A percentile compares a stretch with the other conserved stretches of the same genome.
Evolutionary conservation across 2,888 invertebrate genomes (phyloP).

Genomic region (Petrophora chlorosata): DNA sequence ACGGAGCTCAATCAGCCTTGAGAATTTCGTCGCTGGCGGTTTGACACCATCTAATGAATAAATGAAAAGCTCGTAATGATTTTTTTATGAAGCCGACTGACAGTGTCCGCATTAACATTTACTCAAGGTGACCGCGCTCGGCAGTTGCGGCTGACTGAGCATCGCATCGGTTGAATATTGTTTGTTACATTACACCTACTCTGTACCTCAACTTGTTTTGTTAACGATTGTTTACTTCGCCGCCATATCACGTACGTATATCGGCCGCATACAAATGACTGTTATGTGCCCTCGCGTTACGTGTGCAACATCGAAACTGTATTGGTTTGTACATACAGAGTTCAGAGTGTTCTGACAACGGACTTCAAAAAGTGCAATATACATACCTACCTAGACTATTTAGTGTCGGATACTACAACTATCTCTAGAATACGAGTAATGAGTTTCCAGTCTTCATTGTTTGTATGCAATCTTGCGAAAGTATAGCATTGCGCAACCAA

Average conservation of each 20-base stretch:
- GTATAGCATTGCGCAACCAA: conserved; percentile 17
- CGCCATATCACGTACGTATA: conserved; percentile 33
- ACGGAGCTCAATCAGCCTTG: conserved; percentile 45
- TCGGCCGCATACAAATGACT: conserved; percentile 27
- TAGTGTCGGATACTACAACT: neutral
- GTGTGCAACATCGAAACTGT: conserved; percentile 16
- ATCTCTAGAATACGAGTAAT: conserved; percentile 14
- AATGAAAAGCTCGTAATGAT: conserved; percentile 64
- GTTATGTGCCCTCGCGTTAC: conserved; percentile 24
- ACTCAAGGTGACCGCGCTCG: conserved; percentile 79
- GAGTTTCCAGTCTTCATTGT: conserved; percentile 18
- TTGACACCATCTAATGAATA: conserved; percentile 51
- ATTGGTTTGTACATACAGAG: conserved; percentile 16
- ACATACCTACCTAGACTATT: too few species aligned
- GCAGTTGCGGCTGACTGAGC: conserved; percentile 78
- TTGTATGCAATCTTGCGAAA: conserved; percentile 24
- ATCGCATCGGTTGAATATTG: conserved; percentile 70
- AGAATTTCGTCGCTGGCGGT: conserved; percentile 49
- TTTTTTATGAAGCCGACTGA: conserved; percentile 63
- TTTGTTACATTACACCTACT: conserved; percentile 52
- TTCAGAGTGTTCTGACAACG: too few species aligned
- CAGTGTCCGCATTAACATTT: conserved; percentile 77
- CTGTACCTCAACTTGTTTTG: conserved; percentile 54
- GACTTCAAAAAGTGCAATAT: too few species aligned
- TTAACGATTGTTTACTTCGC: conserved; percentile 40